These are phyloP conservation scores for Papilio elwesi DNA, from an alignment of 2,888 invertebrate species.

Conservation along the genomic window DNA sequence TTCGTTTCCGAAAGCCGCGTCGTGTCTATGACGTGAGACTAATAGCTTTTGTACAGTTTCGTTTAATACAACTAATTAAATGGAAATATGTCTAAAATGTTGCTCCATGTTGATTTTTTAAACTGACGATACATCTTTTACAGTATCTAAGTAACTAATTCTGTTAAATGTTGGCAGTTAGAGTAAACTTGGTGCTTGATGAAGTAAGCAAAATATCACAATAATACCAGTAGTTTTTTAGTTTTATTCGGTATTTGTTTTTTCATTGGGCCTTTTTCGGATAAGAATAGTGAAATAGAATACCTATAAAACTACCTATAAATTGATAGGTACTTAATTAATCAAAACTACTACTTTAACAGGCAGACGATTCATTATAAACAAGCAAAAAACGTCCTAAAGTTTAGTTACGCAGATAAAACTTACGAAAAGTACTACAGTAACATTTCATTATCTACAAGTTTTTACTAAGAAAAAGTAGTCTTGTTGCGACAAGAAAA, in stretches of 20 bases:
- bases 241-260: no score
- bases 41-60: constrained; percentile 37
- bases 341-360: no score
- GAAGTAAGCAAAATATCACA: no score
- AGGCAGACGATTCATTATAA: no score
- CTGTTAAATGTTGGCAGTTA: no score
- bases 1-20: constrained; percentile 63
- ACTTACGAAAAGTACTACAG: neutral
- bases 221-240: no score
- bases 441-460: neutral
- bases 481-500: constrained; percentile 57
- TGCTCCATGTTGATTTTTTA: neutral
- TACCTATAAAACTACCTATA: no score
- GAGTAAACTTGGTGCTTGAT: no score
- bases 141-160: neutral
- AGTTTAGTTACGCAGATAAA: neutral
- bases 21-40: constrained; percentile 46
- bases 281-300: no score
- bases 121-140: neutral
- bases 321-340: no score
- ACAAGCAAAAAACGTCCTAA: no score
- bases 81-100: neutral
- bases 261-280: no score
- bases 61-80: constrained; percentile 33
- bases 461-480: constrained; percentile 15